Base-by-base conservation (phyloP, 2,888 invertebrate species). In the Sphinx pinastri region DNA sequence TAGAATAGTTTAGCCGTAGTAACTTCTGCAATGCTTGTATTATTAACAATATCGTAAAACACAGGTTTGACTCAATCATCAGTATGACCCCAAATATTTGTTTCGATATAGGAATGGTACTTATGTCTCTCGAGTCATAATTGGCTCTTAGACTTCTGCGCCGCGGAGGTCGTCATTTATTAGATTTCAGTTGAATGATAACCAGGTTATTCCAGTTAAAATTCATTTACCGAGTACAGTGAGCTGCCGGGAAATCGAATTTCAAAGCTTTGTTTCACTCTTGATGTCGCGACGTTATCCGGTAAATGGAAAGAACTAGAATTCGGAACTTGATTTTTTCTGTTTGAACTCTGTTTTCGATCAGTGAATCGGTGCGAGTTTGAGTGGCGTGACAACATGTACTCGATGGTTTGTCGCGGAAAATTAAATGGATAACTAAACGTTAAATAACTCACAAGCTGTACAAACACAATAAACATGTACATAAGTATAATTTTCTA, bases 101-200 rank as follows among this genome's bases (percentile, higher is more conserved):
- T 63, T 63, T 19, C 60, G 45, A 63, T 16, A 49, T 19, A 63
- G 49, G 49, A 10, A 49, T 49, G 16, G 63, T 13, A 7, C 16
- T 19, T 63, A 63, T 7, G 11, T 13, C 49, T 49, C 16, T 63
- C 19, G 49, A 19, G 19, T 8, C 12, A 19, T 63, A 63, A 63
- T 63, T 63, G 63, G 49, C 63, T 63, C 63, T 47, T 63, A 49
- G 49, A 63, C 19, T 47, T 49, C 63, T 13, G 63, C 19, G 47
- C 63, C 12, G 19, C 47, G 60, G 45, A 60, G 63, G 49, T 63
- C 63, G 19, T 19, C 63, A 49, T 63, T 63, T 49, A 63, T 63
- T 63, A 63, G 63, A 49, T 63, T 49, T 63, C 47, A 49, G 63
- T 63, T 63, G 63, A 63, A 49, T 63, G 63, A 49, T 63, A 63